Base-by-base conservation (phyloP, 92 coral and sea anemone genomes). In the Epizoanthus fatuus region DNA sequence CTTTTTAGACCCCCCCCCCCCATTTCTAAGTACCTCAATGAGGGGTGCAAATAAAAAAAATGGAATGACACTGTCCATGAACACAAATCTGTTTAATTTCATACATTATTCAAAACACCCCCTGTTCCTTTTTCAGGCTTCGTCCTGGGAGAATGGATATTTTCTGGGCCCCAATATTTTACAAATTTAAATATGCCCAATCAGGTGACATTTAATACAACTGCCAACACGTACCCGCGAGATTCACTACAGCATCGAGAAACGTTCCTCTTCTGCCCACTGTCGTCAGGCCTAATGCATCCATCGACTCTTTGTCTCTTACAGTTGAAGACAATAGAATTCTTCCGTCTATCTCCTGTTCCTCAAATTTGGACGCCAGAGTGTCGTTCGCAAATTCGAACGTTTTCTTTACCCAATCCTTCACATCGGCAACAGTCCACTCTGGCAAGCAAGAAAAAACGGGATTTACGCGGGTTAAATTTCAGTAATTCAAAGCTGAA, bases 361-460 rank as follows among this genome's bases (percentile, higher is more conserved):
- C 80, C 54, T 71, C 81, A 37, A 83, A 83, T 35, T 83, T 83
- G 71, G 47, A n/a, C 38, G 72, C 87, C 35, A 83, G 57, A 10
- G 9, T 19, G 51, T 81, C 75, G 37, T 64, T 54, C 68, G 60
- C 62, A 60, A 71, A 58, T 10, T 35, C 39, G 17, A 64, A 64
- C 19, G 13, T 56, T 14, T 83, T 42, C 68, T 70, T 12, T 4
- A 22, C 87, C 87, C 80, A 72, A 9, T 17, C 9, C 65, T 72
- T 83, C 49, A 83, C 80, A 11, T 83, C 62, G 69, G 51, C 71
- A 83, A 83, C 87, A 71, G 80, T 56, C 87, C 87, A 83, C 76
- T 81, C 87, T 65, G 72, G 25, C 25, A 22, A 22, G 25, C 25
- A 22, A 22, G 25, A 22, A 22, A 22, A 22, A 22, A 22, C 25